A percentile compares a stretch with the other conserved stretches of the same genome.
Evolutionary conservation across 2,797 vertebrate genomes (phyloP).

Genomic region (Cottoperca gobio): DNA sequence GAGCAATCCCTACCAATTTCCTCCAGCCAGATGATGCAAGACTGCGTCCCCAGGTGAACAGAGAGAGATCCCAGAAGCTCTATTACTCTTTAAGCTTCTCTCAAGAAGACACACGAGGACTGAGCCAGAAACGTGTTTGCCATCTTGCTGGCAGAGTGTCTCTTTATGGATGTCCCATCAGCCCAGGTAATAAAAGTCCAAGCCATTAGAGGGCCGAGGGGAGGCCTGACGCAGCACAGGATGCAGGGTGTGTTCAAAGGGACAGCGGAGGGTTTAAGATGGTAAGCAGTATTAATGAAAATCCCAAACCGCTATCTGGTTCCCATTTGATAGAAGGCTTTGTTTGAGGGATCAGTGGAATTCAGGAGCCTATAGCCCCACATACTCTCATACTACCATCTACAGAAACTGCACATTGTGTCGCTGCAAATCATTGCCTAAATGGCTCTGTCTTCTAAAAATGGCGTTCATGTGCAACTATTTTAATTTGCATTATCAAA

Average conservation of each 20-base stretch:
- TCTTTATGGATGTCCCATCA: slow-evolving; percentile 68
- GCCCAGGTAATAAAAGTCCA: slow-evolving; percentile 65
- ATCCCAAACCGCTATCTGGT: slow-evolving; percentile 46
- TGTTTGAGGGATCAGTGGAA: slow-evolving; percentile 45
- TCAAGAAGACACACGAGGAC: slow-evolving; percentile 56
- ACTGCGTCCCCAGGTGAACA: slow-evolving; percentile 31
- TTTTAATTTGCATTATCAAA: background rate
- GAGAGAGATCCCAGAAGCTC: slow-evolving; percentile 54
- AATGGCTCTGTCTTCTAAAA: background rate
- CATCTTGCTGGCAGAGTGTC: slow-evolving; percentile 66
- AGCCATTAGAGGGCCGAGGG: slow-evolving; percentile 51
- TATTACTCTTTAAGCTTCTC: slow-evolving; percentile 66
- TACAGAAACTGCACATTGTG: background rate
- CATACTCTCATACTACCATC: background rate
- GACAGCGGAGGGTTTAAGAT: slow-evolving; percentile 39
- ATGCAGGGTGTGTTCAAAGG: slow-evolving; percentile 47
- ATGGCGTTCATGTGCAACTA: background rate
- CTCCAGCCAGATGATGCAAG: slow-evolving; percentile 43
- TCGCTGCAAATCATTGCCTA: background rate
- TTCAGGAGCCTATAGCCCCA: slow-evolving; percentile 12
- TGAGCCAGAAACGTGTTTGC: slow-evolving; percentile 63
- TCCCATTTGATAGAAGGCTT: slow-evolving; percentile 49
- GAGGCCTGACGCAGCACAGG: slow-evolving; percentile 22
- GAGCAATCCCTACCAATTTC: slow-evolving; percentile 34
- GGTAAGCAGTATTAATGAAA: slow-evolving; percentile 58